These are phyloP conservation scores for Hydroisotoma schaefferi DNA, from an alignment of 2,888 invertebrate species.

Conservation along the genomic window DNA sequence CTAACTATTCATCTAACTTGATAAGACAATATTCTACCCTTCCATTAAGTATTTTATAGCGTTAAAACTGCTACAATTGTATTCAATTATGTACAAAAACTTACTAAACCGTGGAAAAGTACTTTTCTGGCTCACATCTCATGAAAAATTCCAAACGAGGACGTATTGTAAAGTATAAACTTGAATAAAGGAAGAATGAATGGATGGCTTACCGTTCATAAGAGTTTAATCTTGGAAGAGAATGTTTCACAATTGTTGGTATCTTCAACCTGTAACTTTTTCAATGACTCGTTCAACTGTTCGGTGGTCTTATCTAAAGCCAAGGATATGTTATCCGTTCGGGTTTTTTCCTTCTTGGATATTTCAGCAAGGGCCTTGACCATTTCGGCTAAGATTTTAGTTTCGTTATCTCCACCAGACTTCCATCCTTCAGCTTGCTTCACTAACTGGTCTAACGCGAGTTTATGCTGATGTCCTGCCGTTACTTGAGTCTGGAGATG, in stretches of 20 bases:
- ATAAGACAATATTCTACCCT: no score
- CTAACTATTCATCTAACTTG: no score
- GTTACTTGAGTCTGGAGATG: slow-evolving; percentile 1
- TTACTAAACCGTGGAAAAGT: no score
- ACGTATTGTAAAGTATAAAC: no score
- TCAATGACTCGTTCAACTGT: slow-evolving; percentile 27
- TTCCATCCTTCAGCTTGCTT: slow-evolving; percentile 31
- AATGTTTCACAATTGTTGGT: slow-evolving; percentile 24
- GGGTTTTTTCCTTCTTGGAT: slow-evolving; percentile 26
- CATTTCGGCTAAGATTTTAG: slow-evolving; percentile 35
- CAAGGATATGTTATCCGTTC: slow-evolving; percentile 27
- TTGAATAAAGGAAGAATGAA: no score
- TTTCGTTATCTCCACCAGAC: slow-evolving; percentile 30
- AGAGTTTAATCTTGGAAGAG: slow-evolving; percentile 12
- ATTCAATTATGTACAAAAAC: no score
- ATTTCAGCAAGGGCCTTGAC: slow-evolving; percentile 40
- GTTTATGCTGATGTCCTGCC: background rate
- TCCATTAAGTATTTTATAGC: no score
- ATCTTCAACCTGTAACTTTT: slow-evolving; percentile 25
- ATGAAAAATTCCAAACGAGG: no score
- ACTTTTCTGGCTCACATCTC: no score
- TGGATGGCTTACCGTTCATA: background rate
- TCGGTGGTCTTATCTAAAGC: slow-evolving; percentile 24
- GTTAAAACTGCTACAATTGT: no score
- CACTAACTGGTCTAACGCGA: background rate